Conservation (phyloP, 2,797 vertebrate genomes). For the Graptemys geographica region DNA sequence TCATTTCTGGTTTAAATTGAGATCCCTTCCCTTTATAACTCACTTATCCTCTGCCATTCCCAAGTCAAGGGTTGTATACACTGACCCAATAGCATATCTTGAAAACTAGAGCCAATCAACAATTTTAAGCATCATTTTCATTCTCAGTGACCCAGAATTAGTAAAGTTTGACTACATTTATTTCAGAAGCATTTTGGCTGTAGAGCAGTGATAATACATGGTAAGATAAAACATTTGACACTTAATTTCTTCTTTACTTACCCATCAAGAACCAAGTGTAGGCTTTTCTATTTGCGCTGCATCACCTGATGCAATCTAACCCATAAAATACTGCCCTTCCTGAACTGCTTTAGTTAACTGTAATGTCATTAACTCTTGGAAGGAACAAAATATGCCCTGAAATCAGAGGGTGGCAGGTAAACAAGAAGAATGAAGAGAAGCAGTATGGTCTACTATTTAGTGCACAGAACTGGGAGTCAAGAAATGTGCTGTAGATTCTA, state of each 20-base stretch:
- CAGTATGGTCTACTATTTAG: neutral
- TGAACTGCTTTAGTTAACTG: neutral
- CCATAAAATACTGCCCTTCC: neutral
- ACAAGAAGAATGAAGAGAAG: neutral
- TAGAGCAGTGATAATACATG: neutral
- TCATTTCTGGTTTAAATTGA: too few species aligned
- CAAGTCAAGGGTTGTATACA: too few species aligned
- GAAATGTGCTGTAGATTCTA: neutral
- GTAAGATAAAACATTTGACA: slow-evolving; percentile 1
- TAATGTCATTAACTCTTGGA: neutral
- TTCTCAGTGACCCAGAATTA: too few species aligned
- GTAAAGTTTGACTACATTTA: too few species aligned
- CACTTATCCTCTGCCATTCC: too few species aligned
- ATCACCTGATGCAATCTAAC: neutral
- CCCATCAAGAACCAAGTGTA: neutral
- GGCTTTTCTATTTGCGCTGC: neutral
- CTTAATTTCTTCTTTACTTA: neutral
- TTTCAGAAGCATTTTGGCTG: too few species aligned
- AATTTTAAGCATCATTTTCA: too few species aligned
- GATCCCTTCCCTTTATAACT: too few species aligned
- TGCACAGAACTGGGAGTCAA: neutral
- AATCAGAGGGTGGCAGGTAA: slow-evolving; percentile 22
- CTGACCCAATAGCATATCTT: too few species aligned
- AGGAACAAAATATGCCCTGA: neutral
- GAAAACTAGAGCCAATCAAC: too few species aligned